A percentile compares a stretch with the other conserved stretches of the same genome.
These are phyloP conservation scores for Clarias platycephalus DNA, from an alignment of 2,797 vertebrate species.

Conservation along the genomic window DNA sequence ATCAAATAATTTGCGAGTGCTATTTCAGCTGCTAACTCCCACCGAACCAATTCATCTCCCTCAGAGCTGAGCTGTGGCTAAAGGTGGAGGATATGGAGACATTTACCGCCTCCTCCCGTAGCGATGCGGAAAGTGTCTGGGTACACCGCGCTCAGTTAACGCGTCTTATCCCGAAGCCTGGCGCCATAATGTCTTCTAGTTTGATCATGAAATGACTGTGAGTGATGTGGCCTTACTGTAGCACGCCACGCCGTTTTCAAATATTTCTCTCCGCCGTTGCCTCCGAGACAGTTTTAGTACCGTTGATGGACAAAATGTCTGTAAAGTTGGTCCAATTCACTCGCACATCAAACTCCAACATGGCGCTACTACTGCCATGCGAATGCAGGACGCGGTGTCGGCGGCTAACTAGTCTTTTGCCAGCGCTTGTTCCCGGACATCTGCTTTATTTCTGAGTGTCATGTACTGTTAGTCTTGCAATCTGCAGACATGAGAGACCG, in stretches of 20 bases:
- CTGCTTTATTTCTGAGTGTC: constrained; percentile 63
- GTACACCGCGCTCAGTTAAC: constrained; percentile 11
- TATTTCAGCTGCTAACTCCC: constrained; percentile 78
- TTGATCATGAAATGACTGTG: constrained; percentile 1
- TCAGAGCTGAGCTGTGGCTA: constrained; percentile 84
- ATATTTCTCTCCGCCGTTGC: neutral
- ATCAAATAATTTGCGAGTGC: constrained; percentile 82
- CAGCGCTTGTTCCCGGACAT: constrained; percentile 27
- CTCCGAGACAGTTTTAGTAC: neutral
- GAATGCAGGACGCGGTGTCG: constrained; percentile 22
- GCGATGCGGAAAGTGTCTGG: constrained; percentile 12
- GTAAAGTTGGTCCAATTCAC: neutral
- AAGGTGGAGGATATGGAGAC: constrained; percentile 73
- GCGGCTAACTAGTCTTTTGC: constrained; percentile 36
- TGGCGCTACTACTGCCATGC: neutral
- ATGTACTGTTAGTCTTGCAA: constrained; percentile 61
- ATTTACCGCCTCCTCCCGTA: constrained; percentile 71
- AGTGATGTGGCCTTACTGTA: constrained; percentile 5
- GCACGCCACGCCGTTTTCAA: neutral
- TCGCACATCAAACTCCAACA: neutral
- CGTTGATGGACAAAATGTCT: neutral
- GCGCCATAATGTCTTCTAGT: constrained; percentile 4
- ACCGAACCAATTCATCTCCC: constrained; percentile 86
- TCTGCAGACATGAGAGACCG: constrained; percentile 47
- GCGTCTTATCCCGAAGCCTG: constrained; percentile 3